Evolutionary conservation across 1,140 invertebrate genomes (phyloP), one percentile per base, ranked within the genome.

Genomic region (Drosophila mojavensis): DNA sequence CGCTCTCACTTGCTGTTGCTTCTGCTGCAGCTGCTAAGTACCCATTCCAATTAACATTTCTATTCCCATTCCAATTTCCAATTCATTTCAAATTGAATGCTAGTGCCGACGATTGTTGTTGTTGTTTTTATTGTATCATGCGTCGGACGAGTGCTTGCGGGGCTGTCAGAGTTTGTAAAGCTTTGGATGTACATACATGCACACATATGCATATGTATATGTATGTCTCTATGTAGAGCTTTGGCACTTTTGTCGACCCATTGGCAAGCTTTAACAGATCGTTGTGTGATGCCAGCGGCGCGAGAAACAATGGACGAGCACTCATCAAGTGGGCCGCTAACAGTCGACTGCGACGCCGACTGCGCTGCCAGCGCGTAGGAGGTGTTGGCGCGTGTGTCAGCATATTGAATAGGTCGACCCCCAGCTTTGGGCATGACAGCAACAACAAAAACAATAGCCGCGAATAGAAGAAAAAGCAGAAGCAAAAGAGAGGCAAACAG

Each of bases 301-400:
- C 48, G 45, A 60, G 47, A 86, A 77, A 86, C 83, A 86, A 88
- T 86, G 83, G 76, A 78, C 65, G 60, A 53, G 66, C 79, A 86
- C 76, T 88, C 83, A 80, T 77, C 69, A 84, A 79, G 82, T 85
- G 82, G 82, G 81, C 45, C 58, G 74, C 61, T 17, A 33, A 48
- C 50, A 33, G 47, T 41, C 64, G 43, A 54, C 58, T 24, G 62
- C 62, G 59, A 24, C 43, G 47, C 60, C 15, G 50, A 45, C 77
- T 47, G 53, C 68, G 74, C 75, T 67, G 73, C 59, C 53, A 47
- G 17, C 56, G 61, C 79, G 83, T 88, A 88, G 83, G 83, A 89
- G 83, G 83, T 89, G 83, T 89, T 89, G 83, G 84, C 83, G 83
- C 83, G 83, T 89, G 84, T 88, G 83, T 83, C 84, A 81, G 83